Evolutionary conservation across 2,888 invertebrate species (phyloP).

Genomic region (Dryomyza anilis): DNA sequence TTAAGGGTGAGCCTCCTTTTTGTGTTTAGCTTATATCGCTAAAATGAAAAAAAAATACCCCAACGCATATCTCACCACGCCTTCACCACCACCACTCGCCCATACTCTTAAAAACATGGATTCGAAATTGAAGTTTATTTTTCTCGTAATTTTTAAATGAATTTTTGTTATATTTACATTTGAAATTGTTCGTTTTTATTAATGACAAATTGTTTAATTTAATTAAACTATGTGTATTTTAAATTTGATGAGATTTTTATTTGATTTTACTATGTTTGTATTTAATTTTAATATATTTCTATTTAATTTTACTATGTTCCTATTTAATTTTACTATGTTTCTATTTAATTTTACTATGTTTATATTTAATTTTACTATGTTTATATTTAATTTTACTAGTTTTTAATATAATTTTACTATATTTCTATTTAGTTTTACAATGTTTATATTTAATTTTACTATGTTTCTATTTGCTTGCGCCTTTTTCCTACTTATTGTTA

Average conservation of each 20-base stretch:
- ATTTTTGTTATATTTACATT: background rate
- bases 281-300: background rate
- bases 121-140: constrained; percentile 29
- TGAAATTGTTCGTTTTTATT: background rate
- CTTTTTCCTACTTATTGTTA: background rate
- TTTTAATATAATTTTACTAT: background rate
- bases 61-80: constrained; percentile 28
- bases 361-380: too few species aligned
- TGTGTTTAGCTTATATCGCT: constrained; percentile 47
- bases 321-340: background rate
- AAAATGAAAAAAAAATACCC: constrained; percentile 33
- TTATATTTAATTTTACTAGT: too few species aligned
- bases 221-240: background rate
- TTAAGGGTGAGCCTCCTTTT: constrained; percentile 54
- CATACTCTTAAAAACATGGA: constrained; percentile 21
- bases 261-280: background rate
- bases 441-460: background rate
- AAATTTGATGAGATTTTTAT: background rate
- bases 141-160: too few species aligned
- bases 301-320: too few species aligned
- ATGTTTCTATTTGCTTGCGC: background rate
- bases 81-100: constrained; percentile 18
- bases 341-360: background rate
- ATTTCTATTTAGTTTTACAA: background rate
- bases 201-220: background rate